These are phyloP conservation scores for Gymnoscopelus braueri DNA, from an alignment of 2,797 vertebrate species.

Conservation along the genomic window DNA sequence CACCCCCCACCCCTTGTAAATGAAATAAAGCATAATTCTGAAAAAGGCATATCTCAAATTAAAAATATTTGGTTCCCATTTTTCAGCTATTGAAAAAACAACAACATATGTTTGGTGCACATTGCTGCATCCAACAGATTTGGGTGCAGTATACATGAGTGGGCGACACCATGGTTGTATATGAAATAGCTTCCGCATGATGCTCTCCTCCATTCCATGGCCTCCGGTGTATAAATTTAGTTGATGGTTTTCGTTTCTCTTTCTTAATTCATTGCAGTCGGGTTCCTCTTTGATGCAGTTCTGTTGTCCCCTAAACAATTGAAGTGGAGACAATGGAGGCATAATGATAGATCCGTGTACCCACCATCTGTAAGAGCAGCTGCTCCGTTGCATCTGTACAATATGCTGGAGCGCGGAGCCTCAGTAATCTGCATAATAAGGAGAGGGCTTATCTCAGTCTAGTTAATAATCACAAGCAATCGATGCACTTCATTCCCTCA, in stretches of 20 bases:
- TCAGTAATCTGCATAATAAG: slow-evolving; percentile 99
- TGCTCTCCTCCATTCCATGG: slow-evolving; percentile 77
- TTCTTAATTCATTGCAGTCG: slow-evolving; percentile 90
- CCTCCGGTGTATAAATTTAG: slow-evolving; percentile 89
- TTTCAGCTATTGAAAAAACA: slow-evolving; percentile 64
- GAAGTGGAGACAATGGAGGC: slow-evolving; percentile 99
- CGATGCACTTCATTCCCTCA: slow-evolving; percentile 98
- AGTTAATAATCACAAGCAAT: slow-evolving; percentile 99
- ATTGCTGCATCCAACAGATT: slow-evolving; percentile 84
- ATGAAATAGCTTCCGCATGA: slow-evolving; percentile 78
- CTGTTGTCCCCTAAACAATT: slow-evolving; percentile 92
- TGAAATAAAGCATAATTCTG: slow-evolving; percentile 37
- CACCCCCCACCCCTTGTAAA: slow-evolving; percentile 17
- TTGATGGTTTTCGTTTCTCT: slow-evolving; percentile 84
- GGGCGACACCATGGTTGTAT: slow-evolving; percentile 77
- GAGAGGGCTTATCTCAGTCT: slow-evolving; percentile 99
- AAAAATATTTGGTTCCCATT: slow-evolving; percentile 53
- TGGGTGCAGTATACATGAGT: slow-evolving; percentile 83
- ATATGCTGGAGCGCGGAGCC: slow-evolving; percentile 98
- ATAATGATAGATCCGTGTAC: slow-evolving; percentile 99
- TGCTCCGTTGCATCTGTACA: slow-evolving; percentile 99
- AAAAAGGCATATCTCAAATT: slow-evolving; percentile 34
- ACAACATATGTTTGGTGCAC: slow-evolving; percentile 85
- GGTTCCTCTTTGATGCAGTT: slow-evolving; percentile 90
- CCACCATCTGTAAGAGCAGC: slow-evolving; percentile 99